Percentiles rank a stretch among this genome's conserved stretches.
Evolutionary conservation across 2,797 vertebrate genomes (phyloP).

Genomic region (Centropyge bicolor): DNA sequence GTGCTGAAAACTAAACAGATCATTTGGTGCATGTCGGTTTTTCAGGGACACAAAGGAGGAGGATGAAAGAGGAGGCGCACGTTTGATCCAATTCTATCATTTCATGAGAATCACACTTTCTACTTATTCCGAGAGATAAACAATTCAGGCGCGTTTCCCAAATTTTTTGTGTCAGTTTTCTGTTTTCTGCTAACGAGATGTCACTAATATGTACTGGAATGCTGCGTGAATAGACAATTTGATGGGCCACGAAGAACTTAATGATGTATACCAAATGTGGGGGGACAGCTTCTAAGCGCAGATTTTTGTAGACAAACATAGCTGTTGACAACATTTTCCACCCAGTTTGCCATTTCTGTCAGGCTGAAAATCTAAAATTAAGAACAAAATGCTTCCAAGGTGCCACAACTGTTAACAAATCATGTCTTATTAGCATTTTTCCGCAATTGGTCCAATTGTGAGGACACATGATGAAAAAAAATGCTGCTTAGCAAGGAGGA

Average conservation of each 20-base stretch:
- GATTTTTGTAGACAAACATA: constrained; percentile 83
- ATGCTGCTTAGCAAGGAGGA: constrained; percentile 69
- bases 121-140: constrained; percentile 78
- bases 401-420: constrained; percentile 80
- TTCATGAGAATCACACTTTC: constrained; percentile 81
- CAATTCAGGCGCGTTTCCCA: constrained; percentile 79
- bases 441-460: constrained; percentile 78
- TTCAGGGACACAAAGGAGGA: constrained; percentile 31
- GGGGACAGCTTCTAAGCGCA: constrained; percentile 83
- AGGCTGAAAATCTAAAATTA: constrained; percentile 82
- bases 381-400: constrained; percentile 77
- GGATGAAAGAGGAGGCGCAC: constrained; percentile 28
- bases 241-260: constrained; percentile 85
- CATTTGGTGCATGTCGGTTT: constrained; percentile 39
- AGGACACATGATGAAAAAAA: constrained; percentile 73
- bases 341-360: constrained; percentile 81
- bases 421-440: constrained; percentile 80
- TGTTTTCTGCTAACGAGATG: constrained; percentile 88
- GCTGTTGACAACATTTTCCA: constrained; percentile 85
- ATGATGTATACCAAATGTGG: constrained; percentile 88
- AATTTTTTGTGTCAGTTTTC: constrained; percentile 86
- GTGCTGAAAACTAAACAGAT: constrained; percentile 57
- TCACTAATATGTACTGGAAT: constrained; percentile 90
- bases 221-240: constrained; percentile 84
- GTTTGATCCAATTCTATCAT: constrained; percentile 72